These are phyloP conservation scores for Cryptocheilus praepositus DNA, from an alignment of 2,888 invertebrate species.

Conservation along the genomic window DNA sequence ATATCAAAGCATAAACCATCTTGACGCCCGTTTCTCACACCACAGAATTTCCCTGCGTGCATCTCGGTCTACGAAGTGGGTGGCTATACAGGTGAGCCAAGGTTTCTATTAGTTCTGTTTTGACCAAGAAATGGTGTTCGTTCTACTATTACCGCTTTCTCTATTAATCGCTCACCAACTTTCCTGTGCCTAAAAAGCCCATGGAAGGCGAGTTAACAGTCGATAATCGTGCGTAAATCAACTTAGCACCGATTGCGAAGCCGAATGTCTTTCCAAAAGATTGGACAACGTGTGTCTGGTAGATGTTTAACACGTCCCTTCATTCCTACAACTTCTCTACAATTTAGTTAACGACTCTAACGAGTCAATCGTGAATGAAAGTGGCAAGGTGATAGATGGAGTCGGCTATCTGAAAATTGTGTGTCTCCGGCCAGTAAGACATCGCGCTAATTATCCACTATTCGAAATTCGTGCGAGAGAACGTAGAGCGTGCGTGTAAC, in stretches of 20 bases:
- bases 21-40: too few species aligned
- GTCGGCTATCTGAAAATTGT: slow-evolving; percentile 8
- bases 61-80: slow-evolving; percentile 11
- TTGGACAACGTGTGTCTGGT: slow-evolving; percentile 23
- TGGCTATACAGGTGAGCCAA: slow-evolving; percentile 34
- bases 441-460: background rate
- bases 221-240: slow-evolving; percentile 50
- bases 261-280: slow-evolving; percentile 5
- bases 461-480: slow-evolving; percentile 15
- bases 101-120: background rate
- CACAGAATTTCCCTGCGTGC: too few species aligned
- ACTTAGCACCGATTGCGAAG: slow-evolving; percentile 30
- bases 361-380: slow-evolving; percentile 41
- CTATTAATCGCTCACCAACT: slow-evolving; percentile 39
- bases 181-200: slow-evolving; percentile 28
- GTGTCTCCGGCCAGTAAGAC: background rate
- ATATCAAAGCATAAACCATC: too few species aligned
- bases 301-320: slow-evolving; percentile 15
- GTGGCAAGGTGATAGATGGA: slow-evolving; percentile 14
- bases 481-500: slow-evolving; percentile 14
- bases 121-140: too few species aligned
- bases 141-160: slow-evolving; percentile 38
- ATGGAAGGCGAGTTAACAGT: background rate
- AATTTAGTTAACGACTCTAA: slow-evolving; percentile 46
- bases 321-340: slow-evolving; percentile 18